Conservation (phyloP, 2,113 vertebrate species). For the Festucalex cinctus region DNA sequence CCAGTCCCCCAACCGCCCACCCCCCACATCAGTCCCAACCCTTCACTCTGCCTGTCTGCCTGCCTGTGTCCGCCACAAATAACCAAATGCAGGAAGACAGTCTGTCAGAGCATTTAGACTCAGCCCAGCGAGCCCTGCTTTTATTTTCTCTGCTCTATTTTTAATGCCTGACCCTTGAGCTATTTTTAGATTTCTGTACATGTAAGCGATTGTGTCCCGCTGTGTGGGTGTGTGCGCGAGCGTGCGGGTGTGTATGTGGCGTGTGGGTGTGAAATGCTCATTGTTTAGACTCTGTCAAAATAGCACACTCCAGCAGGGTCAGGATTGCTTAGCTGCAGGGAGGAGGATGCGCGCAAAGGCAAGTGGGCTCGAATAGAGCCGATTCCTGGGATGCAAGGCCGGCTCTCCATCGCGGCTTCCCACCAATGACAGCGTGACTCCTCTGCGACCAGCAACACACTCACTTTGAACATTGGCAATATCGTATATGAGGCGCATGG, state of each 20-base stretch:
- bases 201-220: slow-evolving; percentile 52
- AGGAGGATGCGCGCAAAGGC: slow-evolving; percentile 24
- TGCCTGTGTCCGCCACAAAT: slow-evolving; percentile 58
- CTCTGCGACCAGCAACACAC: slow-evolving; percentile 15
- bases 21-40: background rate
- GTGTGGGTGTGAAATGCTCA: slow-evolving; percentile 45
- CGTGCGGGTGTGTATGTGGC: slow-evolving; percentile 23
- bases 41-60: slow-evolving; percentile 26
- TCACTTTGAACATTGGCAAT: slow-evolving; percentile 44
- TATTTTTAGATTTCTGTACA: slow-evolving; percentile 72
- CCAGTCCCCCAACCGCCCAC: slow-evolving; percentile 43
- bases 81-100: slow-evolving; percentile 66
- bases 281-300: slow-evolving; percentile 48
- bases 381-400: slow-evolving; percentile 37
- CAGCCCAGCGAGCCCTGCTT: slow-evolving; percentile 54
- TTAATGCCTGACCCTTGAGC: slow-evolving; percentile 50
- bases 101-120: slow-evolving; percentile 69
- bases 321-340: slow-evolving; percentile 15
- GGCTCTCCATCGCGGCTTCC: slow-evolving; percentile 25
- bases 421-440: slow-evolving; percentile 38
- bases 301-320: slow-evolving; percentile 46
- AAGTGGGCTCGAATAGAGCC: slow-evolving; percentile 25
- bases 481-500: slow-evolving; percentile 34
- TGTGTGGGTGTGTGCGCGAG: slow-evolving; percentile 10
- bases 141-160: slow-evolving; percentile 69